phyloP scores from a whole-genome alignment of 2,888 invertebrate species.

The Folsomia candida region DNA sequence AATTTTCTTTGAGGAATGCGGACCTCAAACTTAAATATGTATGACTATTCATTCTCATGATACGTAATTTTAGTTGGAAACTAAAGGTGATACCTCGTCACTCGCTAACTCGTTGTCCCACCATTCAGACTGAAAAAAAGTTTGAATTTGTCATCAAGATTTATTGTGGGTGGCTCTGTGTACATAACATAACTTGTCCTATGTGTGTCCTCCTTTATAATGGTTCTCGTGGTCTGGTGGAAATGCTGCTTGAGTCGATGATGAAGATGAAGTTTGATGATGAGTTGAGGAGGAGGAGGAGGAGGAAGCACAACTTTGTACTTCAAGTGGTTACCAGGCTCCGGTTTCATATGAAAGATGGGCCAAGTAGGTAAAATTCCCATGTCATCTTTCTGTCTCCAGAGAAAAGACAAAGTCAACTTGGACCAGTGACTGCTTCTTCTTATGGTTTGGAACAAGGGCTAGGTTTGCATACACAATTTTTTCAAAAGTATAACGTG shows the following conservation, averaged over 20 bases:
- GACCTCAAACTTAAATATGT: neutral
- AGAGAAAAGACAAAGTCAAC: slow-evolving; percentile 9
- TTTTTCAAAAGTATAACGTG: neutral
- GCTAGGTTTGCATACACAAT: neutral
- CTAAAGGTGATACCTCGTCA: slow-evolving; percentile 8
- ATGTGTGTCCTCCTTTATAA: neutral
- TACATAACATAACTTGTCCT: slow-evolving; percentile 18
- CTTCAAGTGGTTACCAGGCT: neutral
- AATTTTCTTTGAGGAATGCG: neutral
- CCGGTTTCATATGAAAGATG: slow-evolving; percentile 1
- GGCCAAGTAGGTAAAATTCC: neutral
- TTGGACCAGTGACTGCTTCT: no score
- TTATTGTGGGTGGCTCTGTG: slow-evolving; percentile 26
- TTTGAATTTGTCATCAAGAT: slow-evolving; percentile 27
- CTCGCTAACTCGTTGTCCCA: slow-evolving; percentile 10
- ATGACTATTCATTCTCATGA: neutral
- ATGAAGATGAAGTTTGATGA: neutral
- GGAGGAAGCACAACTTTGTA: neutral
- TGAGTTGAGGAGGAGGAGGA: slow-evolving; percentile 8
- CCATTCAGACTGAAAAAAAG: slow-evolving; percentile 14
- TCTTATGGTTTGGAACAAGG: neutral
- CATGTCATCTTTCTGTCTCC: slow-evolving; percentile 17
- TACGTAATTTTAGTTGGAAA: no score
- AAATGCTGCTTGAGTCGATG: no score
- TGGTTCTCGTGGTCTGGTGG: no score